Evolutionary conservation across 2,113 vertebrate species (phyloP).

Genomic region (Pongo pygmaeus): DNA sequence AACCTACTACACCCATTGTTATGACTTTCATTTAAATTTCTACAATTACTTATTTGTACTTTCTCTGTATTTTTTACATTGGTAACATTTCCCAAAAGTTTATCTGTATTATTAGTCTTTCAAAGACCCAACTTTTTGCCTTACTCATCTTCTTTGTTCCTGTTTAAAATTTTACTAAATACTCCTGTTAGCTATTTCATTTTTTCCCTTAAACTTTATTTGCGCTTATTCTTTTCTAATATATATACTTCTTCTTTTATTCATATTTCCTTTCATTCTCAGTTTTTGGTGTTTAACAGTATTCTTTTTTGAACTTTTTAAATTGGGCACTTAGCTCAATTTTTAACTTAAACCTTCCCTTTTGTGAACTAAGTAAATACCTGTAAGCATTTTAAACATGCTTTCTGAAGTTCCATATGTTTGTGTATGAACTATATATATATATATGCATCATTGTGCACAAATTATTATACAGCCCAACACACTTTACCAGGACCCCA

Average conservation of each 20-base stretch:
- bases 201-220: not conserved
- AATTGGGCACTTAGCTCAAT: not conserved
- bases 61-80: not conserved
- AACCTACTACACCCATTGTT: not conserved
- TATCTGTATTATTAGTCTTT: not conserved
- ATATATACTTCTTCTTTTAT: not conserved
- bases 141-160: not conserved
- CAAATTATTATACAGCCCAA: not conserved
- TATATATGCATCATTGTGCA: too few species aligned
- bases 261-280: not conserved
- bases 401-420: not conserved
- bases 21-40: not conserved
- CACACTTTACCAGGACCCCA: not conserved
- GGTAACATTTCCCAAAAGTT: not conserved
- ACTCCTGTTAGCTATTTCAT: not conserved
- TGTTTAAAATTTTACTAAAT: not conserved
- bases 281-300: not conserved
- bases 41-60: not conserved
- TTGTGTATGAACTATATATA: too few species aligned
- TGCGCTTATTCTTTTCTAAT: not conserved
- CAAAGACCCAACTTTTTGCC: not conserved
- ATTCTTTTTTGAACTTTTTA: not conserved
- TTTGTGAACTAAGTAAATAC: not conserved
- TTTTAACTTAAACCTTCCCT: not conserved
- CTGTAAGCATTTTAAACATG: not conserved